Base-by-base conservation (phyloP, 2,888 invertebrate species). In the Nowickia ferox region DNA sequence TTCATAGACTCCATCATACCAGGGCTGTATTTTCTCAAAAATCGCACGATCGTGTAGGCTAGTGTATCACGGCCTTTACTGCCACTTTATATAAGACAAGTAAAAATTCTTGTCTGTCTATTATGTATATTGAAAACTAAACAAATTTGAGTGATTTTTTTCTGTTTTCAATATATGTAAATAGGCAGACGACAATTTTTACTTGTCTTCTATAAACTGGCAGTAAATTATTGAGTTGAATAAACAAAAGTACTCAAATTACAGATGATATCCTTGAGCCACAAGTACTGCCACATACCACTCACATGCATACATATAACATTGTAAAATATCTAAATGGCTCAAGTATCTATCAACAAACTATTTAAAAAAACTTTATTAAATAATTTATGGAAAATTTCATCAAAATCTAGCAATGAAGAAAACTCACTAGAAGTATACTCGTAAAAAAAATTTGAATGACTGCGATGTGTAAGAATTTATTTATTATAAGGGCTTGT, bases 401-500 rank as follows among this genome's bases (percentile, higher is more conserved):
- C 38, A 48, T 13, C 17, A 19, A 55, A 57, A 30, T 2, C 11
- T 42, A 55, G 17, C 19, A 55, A 9, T 68, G 13, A 40, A 30
- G 42, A 8, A n/a, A 8, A 48, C 38, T 51, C 40, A 19, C 42
- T 42, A 22, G 66, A 51, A 61, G 6, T 30, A 30, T 30, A 30
- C 40, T 17, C 53, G 15, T 10, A 38, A 55, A 5, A 51, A 51
- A 75, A 51, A 55, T 57, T 46, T 71, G 10, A 65, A 63, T 79
- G 46, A 9, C 42, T 38, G 55, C 61, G 59, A 59, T 46, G 72
- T 66, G 51, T 59, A 74, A 57, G 17, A 66, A 79, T 72, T 48
- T 40, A 22, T 75, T 61, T 42, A 13, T n/a, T 55, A 81, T 81
- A 72, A 68, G 71, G 76, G 76, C 19, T 57, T 5, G n/a, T 2